phyloP scores from a whole-genome alignment of 2,113 vertebrate genomes.

The Tetrax tetrax region DNA sequence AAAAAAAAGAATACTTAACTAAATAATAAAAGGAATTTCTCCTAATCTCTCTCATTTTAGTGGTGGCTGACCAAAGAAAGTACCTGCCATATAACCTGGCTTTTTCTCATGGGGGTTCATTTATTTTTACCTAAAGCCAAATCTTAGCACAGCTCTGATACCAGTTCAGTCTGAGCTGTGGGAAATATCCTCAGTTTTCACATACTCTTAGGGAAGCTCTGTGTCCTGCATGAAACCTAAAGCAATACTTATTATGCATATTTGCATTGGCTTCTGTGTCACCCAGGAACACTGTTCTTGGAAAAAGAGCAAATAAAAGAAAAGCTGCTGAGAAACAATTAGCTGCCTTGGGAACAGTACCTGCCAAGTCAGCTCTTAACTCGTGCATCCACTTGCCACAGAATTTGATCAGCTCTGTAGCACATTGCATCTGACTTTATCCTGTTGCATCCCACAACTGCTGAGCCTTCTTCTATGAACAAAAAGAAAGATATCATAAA shows the following conservation, averaged over 20 bases:
- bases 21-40: constrained; percentile 65
- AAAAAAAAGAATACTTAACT: constrained; percentile 23
- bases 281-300: constrained; percentile 39
- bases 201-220: not conserved
- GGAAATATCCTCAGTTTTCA: constrained; percentile 16
- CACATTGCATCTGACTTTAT: constrained; percentile 32
- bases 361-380: constrained; percentile 40
- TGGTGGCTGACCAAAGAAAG: not conserved
- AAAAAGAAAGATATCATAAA: not conserved
- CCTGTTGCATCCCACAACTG: not conserved
- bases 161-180: not conserved
- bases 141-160: not conserved
- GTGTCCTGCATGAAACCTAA: not conserved
- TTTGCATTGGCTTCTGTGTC: constrained; percentile 41
- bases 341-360: not conserved
- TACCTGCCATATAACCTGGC: not conserved
- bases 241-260: constrained; percentile 12
- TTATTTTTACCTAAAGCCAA: not conserved
- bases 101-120: not conserved
- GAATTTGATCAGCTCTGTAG: not conserved
- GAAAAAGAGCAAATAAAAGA: constrained; percentile 13
- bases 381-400: not conserved
- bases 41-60: constrained; percentile 48
- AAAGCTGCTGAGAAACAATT: not conserved
- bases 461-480: constrained; percentile 2